A percentile compares a stretch with the other conserved stretches of the same genome.
Conservation (phyloP, 2,797 vertebrate genomes). For the Meda fulgida region DNA sequence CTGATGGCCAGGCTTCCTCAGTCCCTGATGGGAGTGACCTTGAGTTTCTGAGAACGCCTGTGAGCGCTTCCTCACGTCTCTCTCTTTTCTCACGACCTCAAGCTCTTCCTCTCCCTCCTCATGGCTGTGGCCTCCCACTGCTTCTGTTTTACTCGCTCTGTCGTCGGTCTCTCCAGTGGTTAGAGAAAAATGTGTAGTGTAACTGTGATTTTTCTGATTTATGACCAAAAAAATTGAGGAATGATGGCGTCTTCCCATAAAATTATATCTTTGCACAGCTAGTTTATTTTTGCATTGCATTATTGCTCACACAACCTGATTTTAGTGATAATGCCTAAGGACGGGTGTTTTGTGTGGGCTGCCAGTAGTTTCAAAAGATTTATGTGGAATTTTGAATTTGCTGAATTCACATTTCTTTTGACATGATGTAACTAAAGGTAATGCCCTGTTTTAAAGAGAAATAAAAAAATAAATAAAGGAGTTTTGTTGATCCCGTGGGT, state of each 20-base stretch:
- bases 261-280: not conserved
- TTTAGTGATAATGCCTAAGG: not conserved
- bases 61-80: conserved; percentile 52
- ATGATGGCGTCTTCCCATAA: not conserved
- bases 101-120: conserved; percentile 74
- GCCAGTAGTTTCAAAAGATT: not conserved
- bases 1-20: not conserved
- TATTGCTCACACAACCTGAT: not conserved
- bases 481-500: not conserved
- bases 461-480: not conserved
- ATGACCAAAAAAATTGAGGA: not conserved
- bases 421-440: not conserved
- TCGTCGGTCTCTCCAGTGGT: conserved; percentile 11
- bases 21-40: conserved; percentile 53
- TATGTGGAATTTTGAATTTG: not conserved
- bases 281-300: not conserved
- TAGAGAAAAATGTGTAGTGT: conserved; percentile 16
- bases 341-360: not conserved
- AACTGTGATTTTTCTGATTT: conserved; percentile 4
- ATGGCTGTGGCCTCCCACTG: conserved; percentile 57
- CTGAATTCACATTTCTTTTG: not conserved
- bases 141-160: conserved; percentile 22
- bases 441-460: not conserved
- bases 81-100: conserved; percentile 80
- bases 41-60: conserved; percentile 52